Evolutionary conservation across 2,888 invertebrate genomes (phyloP), one percentile per base, ranked within the genome.

Genomic region (Apodemia hepburni): DNA sequence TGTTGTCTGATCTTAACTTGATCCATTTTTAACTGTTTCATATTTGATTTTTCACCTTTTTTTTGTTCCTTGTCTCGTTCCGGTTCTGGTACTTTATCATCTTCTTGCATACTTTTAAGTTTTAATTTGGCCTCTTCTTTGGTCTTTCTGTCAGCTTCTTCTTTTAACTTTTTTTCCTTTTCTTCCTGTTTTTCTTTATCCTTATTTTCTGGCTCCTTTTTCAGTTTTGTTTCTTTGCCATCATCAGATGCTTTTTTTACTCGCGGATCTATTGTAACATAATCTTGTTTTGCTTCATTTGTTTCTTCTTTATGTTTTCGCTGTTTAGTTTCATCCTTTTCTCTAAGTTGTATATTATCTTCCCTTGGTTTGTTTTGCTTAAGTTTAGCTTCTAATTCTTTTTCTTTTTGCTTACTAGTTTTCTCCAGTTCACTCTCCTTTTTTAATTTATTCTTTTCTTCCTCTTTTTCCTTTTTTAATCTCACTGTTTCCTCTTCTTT

Each of bases 1-100:
- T 68, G 42, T 33, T 65, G 69, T 54, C 45, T 64, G 6, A 77
- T n/a, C 66, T 75, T 78, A 18, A 78, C 66, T 64, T 77, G 61
- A 64, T 68, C 66, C 3, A 76, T 66, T 64, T 74, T 71, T 62
- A 80, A 49, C 29, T 77, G 74, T 61, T 71, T 74, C 29, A 38
- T 61, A 35, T 60, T 70, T 22, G 70, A 65, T 54, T 68, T 60
- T 60, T 70, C 70, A 35, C 51, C 54, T 60, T 62, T 65, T 58
- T 65, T 69, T 12, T 22, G 15, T 22, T 63, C 49, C n/a, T 54
- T 15, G 64, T 63, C 64, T 12, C 60, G 22, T 61, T 65, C 58
- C 60, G 51, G 59, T 61, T 68, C 62, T 15, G 27, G 51, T 29
- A 51, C 35, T 54, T 27, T 47, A 57, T 61, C 61, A 29, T 42